Evolutionary conservation across 1,140 invertebrate species (phyloP).

Genomic region (Microplitis demolitor): DNA sequence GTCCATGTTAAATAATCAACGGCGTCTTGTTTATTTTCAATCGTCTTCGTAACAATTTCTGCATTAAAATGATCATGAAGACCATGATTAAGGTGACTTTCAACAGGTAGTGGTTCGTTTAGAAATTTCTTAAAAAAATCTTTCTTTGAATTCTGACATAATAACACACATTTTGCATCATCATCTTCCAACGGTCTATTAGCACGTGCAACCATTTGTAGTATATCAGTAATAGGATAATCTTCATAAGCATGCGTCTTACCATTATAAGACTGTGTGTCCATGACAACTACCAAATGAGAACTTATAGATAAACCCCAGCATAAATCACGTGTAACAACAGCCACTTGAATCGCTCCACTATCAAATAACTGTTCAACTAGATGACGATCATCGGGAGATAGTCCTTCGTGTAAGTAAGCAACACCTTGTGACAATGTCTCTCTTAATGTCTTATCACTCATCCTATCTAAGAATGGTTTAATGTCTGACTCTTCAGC

Average conservation of each 20-base stretch:
- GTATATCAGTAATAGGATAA: slow-evolving; percentile 95
- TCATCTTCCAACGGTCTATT: slow-evolving; percentile 90
- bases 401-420: slow-evolving; percentile 95
- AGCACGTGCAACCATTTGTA: slow-evolving; percentile 96
- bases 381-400: slow-evolving; percentile 79
- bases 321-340: slow-evolving; percentile 88
- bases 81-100: slow-evolving; percentile 95
- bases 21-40: slow-evolving; percentile 99
- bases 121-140: slow-evolving; percentile 99
- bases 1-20: slow-evolving; percentile 99
- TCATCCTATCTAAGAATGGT: slow-evolving; percentile 85
- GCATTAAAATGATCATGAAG: slow-evolving; percentile 99
- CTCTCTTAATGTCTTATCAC: slow-evolving; percentile 87
- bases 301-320: slow-evolving; percentile 89
- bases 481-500: slow-evolving; percentile 84
- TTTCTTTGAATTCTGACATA: slow-evolving; percentile 98
- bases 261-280: slow-evolving; percentile 97
- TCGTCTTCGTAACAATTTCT: slow-evolving; percentile 99
- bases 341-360: slow-evolving; percentile 92
- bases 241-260: slow-evolving; percentile 94
- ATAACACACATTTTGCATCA: slow-evolving; percentile 93
- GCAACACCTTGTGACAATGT: slow-evolving; percentile 92
- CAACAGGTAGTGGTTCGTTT: slow-evolving; percentile 96
- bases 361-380: slow-evolving; percentile 93
- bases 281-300: slow-evolving; percentile 96